phyloP scores from a whole-genome alignment of 2,797 vertebrate species.

The Macrochelys suwanniensis region DNA sequence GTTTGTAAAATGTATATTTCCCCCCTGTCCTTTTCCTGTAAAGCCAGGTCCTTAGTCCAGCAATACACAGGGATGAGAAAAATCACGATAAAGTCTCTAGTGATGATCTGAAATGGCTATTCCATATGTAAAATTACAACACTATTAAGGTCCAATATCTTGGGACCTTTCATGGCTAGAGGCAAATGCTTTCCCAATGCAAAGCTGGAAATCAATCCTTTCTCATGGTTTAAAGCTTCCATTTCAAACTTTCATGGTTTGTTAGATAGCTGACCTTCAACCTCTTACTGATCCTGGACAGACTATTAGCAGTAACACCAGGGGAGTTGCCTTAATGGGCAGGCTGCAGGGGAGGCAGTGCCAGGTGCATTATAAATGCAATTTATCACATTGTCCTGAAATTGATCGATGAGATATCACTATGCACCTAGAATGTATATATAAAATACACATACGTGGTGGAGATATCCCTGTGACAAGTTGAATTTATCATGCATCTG shows the following conservation, averaged over 20 bases:
- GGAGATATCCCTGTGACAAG: not conserved
- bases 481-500: not conserved
- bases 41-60: not conserved
- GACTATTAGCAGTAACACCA: conserved; percentile 18
- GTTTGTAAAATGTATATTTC: not conserved
- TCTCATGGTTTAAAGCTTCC: conserved; percentile 55
- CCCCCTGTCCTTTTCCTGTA: not conserved
- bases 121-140: not conserved
- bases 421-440: not conserved
- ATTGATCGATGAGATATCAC: conserved; percentile 19
- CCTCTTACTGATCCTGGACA: conserved; percentile 52
- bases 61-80: not conserved
- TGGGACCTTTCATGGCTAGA: conserved; percentile 8
- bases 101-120: not conserved
- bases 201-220: conserved; percentile 14
- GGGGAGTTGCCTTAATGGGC: conserved; percentile 30
- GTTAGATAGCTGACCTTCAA: conserved; percentile 65
- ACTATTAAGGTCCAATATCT: not conserved
- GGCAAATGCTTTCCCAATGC: conserved; percentile 24
- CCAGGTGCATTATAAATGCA: conserved; percentile 54
- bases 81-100: conserved; percentile 10
- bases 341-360: not conserved
- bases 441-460: not conserved
- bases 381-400: not conserved
- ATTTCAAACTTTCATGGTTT: conserved; percentile 62